Percentiles rank a stretch among this genome's conserved stretches.
Conservation (phyloP, 2,797 vertebrate species). For the Diglossa cyanea region DNA sequence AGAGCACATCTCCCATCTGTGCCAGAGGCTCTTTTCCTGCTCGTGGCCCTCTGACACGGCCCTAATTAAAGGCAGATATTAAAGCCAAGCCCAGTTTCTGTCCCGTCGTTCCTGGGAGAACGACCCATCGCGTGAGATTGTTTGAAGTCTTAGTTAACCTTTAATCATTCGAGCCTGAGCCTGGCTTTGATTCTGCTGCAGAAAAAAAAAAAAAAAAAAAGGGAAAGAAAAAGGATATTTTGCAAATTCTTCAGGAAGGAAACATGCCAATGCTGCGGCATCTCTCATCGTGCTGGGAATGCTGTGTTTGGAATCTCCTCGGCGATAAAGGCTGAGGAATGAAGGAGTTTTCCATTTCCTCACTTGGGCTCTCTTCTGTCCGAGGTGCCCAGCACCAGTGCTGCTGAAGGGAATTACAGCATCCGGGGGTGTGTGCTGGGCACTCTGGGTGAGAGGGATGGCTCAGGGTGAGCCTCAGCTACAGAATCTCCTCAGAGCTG, state of each 20-base stretch:
- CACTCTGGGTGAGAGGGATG: rapidly evolving
- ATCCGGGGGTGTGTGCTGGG: rapidly evolving
- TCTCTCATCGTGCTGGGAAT: neutral
- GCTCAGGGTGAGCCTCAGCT: rapidly evolving
- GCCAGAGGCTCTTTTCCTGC: neutral
- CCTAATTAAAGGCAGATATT: constrained; percentile 20
- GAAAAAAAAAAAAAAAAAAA: neutral
- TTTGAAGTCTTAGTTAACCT: constrained; percentile 62
- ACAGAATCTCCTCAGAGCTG: rapidly evolving
- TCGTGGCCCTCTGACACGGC: neutral
- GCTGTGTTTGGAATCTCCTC: neutral
- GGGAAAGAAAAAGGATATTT: neutral
- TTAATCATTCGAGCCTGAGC: constrained; percentile 1
- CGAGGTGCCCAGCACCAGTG: neutral
- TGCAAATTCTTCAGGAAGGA: neutral
- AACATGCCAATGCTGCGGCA: neutral
- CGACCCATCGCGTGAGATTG: neutral
- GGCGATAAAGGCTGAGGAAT: neutral
- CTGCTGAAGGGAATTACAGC: rapidly evolving
- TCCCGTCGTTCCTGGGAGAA: neutral
- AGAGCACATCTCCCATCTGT: constrained; percentile 23
- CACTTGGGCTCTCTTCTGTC: neutral
- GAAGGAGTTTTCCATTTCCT: neutral
- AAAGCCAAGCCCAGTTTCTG: neutral
- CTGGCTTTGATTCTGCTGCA: constrained; percentile 45